These are phyloP conservation scores for Orthosia cruda DNA, from an alignment of 2,888 invertebrate genomes.

Conservation along the genomic window DNA sequence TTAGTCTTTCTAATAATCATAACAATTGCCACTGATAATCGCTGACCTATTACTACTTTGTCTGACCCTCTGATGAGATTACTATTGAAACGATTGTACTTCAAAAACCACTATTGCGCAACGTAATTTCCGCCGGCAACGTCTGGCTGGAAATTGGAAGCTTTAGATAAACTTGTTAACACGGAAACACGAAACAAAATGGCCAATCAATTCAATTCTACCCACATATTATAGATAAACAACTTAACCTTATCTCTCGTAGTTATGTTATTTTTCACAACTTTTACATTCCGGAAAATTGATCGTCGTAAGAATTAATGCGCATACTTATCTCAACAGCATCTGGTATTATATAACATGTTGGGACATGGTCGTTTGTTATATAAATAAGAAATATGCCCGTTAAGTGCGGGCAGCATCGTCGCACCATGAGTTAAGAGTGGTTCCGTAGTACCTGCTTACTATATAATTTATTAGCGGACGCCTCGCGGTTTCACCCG, in stretches of 20 bases:
- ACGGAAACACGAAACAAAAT: slow-evolving; percentile 18
- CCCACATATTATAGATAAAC: slow-evolving; percentile 41
- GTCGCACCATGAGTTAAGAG: not conserved
- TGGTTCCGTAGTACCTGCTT: slow-evolving; percentile 33
- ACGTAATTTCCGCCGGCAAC: not conserved
- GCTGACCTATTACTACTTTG: too few relatives aligned
- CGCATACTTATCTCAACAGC: slow-evolving; percentile 38
- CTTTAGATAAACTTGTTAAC: slow-evolving; percentile 14
- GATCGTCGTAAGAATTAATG: slow-evolving; percentile 53
- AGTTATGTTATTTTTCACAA: slow-evolving; percentile 61
- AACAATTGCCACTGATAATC: too few relatives aligned
- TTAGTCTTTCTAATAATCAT: too few relatives aligned
- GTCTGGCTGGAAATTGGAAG: slow-evolving; percentile 10
- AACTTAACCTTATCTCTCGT: slow-evolving; percentile 46
- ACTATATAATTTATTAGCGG: too few relatives aligned
- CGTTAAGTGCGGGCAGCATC: slow-evolving; percentile 4
- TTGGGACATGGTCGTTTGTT: slow-evolving; percentile 42
- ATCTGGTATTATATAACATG: slow-evolving; percentile 59
- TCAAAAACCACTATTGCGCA: not conserved
- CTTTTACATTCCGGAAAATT: slow-evolving; percentile 54
- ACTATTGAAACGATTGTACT: too few relatives aligned
- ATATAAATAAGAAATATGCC: slow-evolving; percentile 53
- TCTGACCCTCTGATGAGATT: too few relatives aligned
- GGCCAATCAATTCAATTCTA: slow-evolving; percentile 41
- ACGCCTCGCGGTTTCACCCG: too few relatives aligned